Base-by-base conservation (phyloP, 2,888 invertebrate species). In the Chelonus formosanus region DNA sequence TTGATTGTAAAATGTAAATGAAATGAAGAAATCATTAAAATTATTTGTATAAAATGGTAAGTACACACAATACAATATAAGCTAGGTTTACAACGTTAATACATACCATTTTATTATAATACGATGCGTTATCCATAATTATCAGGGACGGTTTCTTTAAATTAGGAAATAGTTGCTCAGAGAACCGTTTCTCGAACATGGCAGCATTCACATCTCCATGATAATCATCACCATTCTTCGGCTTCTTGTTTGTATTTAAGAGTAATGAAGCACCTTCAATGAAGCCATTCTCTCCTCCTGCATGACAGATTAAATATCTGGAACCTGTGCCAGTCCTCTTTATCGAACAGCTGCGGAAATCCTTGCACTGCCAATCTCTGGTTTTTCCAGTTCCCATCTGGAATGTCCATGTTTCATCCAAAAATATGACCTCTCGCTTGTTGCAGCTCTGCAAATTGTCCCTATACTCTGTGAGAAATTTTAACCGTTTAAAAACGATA, bases 111-210 rank as follows among this genome's bases (percentile, higher is more conserved):
- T n/a, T n/a, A n/a, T n/a, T n/a, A n/a, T n/a, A n/a, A n/a, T n/a
- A n/a, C n/a, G n/a, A n/a, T n/a, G n/a, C n/a, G n/a, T n/a, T n/a
- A n/a, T n/a, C n/a, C n/a, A 58, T 45, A 3, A 58, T 32, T 34
- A 58, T 47, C 3, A 35, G 32, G 3, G 58, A 8, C 5, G 10
- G 20, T 4, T 35, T 7, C 4, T 47, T 34, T 10, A 58, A 20
- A 34, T 58, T 58, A 1, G 58, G 58, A 8, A 58, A 34, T 0
- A 58, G 7, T 4, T 47, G n/a, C 8, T 58, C 35, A 6, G n/a
- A n/a, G n/a, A 58, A 58, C 58, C 58, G 47, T 34, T 35, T 47
- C 6, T 47, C 31, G n/a, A 47, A 58, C 48, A n/a, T 58, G 3
- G 7, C 35, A 3, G 44, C 48, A 8, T 58, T 47, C 58, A 45